A percentile compares a stretch with the other conserved stretches of the same genome.
Conservation (phyloP, 2,113 vertebrate species). For the Mirza zaza region DNA sequence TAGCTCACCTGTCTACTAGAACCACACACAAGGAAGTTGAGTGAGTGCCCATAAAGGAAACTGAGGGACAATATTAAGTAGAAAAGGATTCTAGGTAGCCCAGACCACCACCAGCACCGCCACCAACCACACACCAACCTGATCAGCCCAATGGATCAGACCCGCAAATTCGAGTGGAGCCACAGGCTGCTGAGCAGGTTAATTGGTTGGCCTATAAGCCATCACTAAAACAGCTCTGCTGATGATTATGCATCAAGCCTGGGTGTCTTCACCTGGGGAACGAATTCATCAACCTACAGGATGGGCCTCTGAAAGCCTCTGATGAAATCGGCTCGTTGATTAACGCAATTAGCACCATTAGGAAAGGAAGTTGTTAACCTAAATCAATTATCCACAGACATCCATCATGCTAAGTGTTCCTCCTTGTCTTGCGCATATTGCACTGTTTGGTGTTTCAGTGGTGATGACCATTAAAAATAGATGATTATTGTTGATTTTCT, state of each 20-base stretch:
- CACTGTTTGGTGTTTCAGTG: slow-evolving; percentile 66
- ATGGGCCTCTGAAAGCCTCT: slow-evolving; percentile 65
- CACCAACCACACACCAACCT: background rate
- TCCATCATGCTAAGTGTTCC: slow-evolving; percentile 72
- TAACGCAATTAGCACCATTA: slow-evolving; percentile 81
- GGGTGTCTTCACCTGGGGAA: slow-evolving; percentile 49
- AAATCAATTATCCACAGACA: slow-evolving; percentile 74
- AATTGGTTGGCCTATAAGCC: background rate
- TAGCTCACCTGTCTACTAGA: fast-evolving
- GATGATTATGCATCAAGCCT: background rate
- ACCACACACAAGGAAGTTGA: background rate
- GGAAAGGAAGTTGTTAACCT: slow-evolving; percentile 78
- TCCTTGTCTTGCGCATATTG: slow-evolving; percentile 59
- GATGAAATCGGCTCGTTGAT: slow-evolving; percentile 78
- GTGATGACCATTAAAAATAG: slow-evolving; percentile 80
- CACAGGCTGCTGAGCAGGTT: background rate
- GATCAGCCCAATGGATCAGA: background rate
- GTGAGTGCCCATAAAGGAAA: background rate
- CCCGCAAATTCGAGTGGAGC: background rate
- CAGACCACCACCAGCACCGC: background rate
- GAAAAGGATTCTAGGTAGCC: background rate
- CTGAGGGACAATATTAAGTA: fast-evolving
- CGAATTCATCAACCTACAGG: slow-evolving; percentile 55
- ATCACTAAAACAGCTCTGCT: slow-evolving; percentile 12
- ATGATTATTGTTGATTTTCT: slow-evolving; percentile 77